Conservation (phyloP, 2,888 invertebrate genomes). For the Balanococcus diminutus region DNA sequence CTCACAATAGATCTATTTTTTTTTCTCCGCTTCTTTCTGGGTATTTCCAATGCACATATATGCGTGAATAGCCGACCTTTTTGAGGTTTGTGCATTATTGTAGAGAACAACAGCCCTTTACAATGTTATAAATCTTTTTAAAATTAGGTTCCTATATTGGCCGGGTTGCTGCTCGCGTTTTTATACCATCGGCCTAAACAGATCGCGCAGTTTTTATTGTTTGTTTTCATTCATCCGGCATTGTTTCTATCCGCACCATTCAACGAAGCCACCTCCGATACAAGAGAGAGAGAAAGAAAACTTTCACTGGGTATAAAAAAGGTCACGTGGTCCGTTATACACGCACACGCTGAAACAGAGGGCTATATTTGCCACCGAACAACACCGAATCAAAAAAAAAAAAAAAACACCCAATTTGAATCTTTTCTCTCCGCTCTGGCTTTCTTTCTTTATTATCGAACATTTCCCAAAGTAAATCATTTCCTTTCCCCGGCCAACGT, state of each 20-base stretch:
- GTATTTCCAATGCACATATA: constrained; percentile 3
- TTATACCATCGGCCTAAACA: not conserved
- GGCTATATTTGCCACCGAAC: not conserved
- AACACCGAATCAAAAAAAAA: not conserved
- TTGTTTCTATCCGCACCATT: constrained; percentile 35
- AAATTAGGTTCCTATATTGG: constrained; percentile 22
- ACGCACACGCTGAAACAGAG: not conserved
- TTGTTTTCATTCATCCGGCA: constrained; percentile 16
- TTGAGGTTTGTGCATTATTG: constrained; percentile 15
- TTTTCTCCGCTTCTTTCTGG: not conserved
- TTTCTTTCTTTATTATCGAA: not conserved
- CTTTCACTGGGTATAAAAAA: constrained; percentile 23
- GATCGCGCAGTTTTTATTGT: not conserved
- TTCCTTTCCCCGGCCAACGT: not conserved
- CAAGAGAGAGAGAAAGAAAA: not conserved
- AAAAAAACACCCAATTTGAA: not conserved
- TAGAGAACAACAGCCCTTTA: constrained; percentile 19
- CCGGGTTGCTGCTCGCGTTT: not conserved
- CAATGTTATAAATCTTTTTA: constrained; percentile 25
- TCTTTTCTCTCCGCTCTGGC: too few species aligned
- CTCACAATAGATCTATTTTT: not conserved
- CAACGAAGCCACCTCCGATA: not conserved
- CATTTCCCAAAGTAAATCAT: not conserved
- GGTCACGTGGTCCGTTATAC: constrained; percentile 7
- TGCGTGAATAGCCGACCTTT: constrained; percentile 10